Evolutionary conservation across 2,797 vertebrate species (phyloP).

Genomic region (Alauda arvensis): DNA sequence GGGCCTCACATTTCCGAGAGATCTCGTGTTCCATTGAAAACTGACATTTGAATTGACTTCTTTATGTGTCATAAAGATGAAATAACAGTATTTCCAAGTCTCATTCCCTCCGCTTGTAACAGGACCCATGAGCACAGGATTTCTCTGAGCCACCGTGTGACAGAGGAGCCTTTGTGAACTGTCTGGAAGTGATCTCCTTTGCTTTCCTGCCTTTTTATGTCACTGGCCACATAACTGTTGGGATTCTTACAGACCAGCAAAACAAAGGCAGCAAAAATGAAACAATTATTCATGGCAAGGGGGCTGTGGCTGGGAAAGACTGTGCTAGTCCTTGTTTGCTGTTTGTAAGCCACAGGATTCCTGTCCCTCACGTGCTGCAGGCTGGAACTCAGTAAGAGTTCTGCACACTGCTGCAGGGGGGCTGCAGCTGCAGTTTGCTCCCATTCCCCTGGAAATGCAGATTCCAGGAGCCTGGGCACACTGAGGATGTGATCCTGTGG

Average conservation of each 20-base stretch:
- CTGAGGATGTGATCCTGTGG: neutral
- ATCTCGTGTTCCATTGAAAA: neutral
- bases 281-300: neutral
- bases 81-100: constrained; percentile 37
- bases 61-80: constrained; percentile 29
- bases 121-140: neutral
- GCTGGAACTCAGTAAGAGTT: neutral
- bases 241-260: neutral
- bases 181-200: neutral
- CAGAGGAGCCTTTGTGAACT: neutral
- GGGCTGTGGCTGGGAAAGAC: neutral
- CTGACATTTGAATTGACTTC: constrained; percentile 23
- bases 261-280: neutral
- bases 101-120: constrained; percentile 14
- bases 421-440: neutral
- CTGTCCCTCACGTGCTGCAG: neutral
- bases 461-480: neutral
- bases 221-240: neutral
- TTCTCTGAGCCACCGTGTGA: neutral
- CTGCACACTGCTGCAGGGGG: neutral
- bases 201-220: neutral
- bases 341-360: neutral
- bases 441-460: neutral
- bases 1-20: neutral
- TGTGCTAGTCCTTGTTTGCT: neutral